A percentile compares a stretch with the other conserved stretches of the same genome.
phyloP scores from a whole-genome alignment of 2,797 vertebrate species.

The Alca torda region DNA sequence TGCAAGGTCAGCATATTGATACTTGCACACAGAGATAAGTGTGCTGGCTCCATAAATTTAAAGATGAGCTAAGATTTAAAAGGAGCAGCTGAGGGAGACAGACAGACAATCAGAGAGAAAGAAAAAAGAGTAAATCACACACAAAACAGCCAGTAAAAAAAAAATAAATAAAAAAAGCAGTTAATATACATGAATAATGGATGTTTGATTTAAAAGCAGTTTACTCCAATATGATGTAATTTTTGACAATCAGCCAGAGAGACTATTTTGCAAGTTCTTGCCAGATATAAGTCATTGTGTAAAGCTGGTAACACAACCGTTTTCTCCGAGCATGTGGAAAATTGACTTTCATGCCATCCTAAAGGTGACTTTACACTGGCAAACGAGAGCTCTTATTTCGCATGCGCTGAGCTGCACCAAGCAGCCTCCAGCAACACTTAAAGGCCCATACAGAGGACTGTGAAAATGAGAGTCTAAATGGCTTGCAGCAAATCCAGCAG shows the following conservation, averaged over 20 bases:
- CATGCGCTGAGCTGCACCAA: neutral
- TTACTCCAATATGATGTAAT: slow-evolving; percentile 92
- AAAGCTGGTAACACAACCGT: slow-evolving; percentile 60
- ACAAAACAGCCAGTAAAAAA: slow-evolving; percentile 70
- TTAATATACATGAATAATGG: slow-evolving; percentile 87
- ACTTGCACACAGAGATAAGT: slow-evolving; percentile 48
- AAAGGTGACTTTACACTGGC: slow-evolving; percentile 75
- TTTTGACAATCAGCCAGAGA: slow-evolving; percentile 90
- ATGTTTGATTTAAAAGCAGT: slow-evolving; percentile 85
- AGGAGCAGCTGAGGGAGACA: slow-evolving; percentile 60
- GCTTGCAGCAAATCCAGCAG: neutral
- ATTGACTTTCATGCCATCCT: slow-evolving; percentile 72
- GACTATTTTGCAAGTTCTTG: slow-evolving; percentile 84
- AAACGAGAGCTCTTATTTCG: slow-evolving; percentile 29
- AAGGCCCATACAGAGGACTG: neutral
- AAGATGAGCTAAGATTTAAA: slow-evolving; percentile 78
- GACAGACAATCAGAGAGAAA: slow-evolving; percentile 63
- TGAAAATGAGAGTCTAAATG: neutral
- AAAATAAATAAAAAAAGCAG: slow-evolving; percentile 77
- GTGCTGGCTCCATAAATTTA: slow-evolving; percentile 69
- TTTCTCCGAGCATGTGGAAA: slow-evolving; percentile 69
- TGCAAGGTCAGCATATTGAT: slow-evolving; percentile 33
- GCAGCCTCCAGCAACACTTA: neutral
- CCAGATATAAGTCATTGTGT: slow-evolving; percentile 87
- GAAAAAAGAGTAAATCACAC: slow-evolving; percentile 76